phyloP scores from a whole-genome alignment of 1,140 invertebrate genomes.

The Eupristina koningsbergeri region DNA sequence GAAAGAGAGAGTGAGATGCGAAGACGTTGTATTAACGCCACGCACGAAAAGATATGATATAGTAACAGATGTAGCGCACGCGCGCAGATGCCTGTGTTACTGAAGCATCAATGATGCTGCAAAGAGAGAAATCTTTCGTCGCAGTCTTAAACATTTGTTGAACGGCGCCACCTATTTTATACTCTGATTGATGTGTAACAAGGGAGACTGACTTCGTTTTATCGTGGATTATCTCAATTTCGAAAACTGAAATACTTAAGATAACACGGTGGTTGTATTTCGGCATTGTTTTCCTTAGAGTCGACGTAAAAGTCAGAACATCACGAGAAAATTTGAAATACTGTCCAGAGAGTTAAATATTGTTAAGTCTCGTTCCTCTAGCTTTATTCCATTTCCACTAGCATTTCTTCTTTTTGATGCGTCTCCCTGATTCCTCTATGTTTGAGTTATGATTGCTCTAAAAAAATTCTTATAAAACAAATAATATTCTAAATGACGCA shows the following conservation, averaged over 20 bases:
- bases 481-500: no score
- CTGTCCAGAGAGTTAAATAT: no score
- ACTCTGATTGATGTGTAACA: background rate
- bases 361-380: no score
- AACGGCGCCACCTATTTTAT: background rate
- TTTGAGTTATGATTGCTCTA: no score
- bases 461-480: no score
- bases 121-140: background rate
- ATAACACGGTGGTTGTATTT: background rate
- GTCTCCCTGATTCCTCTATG: no score
- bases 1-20: constrained; percentile 20
- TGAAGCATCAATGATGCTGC: constrained; percentile 4
- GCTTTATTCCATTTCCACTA: background rate
- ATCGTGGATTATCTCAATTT: background rate
- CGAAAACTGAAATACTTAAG: background rate
- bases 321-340: no score
- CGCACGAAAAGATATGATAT: background rate
- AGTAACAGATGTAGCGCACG: background rate
- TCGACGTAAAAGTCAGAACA: no score
- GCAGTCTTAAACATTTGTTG: background rate
- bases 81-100: background rate
- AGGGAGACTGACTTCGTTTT: background rate
- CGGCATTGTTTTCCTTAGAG: no score
- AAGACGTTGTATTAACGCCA: constrained; percentile 11
- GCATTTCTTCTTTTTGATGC: background rate